Conservation (phyloP, 2,888 invertebrate genomes). For the Agrotis clavis region DNA sequence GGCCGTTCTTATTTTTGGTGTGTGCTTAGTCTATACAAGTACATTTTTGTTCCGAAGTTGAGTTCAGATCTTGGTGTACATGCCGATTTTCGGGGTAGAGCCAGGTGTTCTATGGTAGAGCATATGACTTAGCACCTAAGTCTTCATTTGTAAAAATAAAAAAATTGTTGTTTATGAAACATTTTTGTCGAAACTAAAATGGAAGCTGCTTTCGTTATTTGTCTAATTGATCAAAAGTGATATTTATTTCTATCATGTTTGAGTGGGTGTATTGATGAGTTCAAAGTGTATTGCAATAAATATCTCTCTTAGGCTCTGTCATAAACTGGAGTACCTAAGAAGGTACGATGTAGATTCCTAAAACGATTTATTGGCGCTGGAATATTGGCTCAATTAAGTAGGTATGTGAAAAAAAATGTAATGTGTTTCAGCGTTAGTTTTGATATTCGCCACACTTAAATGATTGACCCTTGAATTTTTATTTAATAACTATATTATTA, state of each 20-base stretch:
- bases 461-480: no score
- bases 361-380: no score
- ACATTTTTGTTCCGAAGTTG: conserved; percentile 49
- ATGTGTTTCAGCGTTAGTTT: no score
- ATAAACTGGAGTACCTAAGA: no score
- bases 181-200: neutral
- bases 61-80: conserved; percentile 6
- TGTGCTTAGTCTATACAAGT: conserved; percentile 53
- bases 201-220: no score
- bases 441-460: no score
- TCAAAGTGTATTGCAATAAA: conserved; percentile 1
- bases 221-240: neutral
- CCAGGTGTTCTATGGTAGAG: no score
- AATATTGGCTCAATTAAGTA: no score
- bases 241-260: neutral
- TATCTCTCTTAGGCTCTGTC: neutral
- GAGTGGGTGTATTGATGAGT: neutral
- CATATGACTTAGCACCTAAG: neutral
- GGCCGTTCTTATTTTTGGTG: conserved; percentile 31
- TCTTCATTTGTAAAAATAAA: conserved; percentile 1
- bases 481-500: no score
- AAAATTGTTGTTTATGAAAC: neutral
- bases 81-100: neutral
- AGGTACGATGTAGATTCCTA: no score
- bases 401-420: no score